Base-by-base conservation (phyloP, 2,888 invertebrate species). In the Drosophila testacea region DNA sequence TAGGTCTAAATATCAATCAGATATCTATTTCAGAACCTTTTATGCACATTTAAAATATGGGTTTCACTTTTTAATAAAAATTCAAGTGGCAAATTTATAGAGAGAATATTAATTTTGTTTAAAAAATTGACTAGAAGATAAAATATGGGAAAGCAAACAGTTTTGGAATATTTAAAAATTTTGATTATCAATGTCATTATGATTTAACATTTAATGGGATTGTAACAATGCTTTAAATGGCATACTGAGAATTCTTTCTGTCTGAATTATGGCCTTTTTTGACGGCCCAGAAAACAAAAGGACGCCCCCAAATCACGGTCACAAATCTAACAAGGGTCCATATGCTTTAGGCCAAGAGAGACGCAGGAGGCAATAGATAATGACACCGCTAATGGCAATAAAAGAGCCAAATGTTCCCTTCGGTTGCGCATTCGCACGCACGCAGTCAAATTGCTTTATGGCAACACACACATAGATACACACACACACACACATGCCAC, bases 361-460 rank as follows among this genome's bases (percentile, higher is more conserved):
- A 36, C 36, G 27, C 27, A 28, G 32, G 13, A 27, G 73, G 75
- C 60, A 68, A 57, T 57, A 66, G 57, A 56, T 74, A 88, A 88
- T 81, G 69, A 68, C 69, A 67, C 50, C 65, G 73, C 66, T 64
- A 69, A 70, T 77, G 79, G 73, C 73, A 62, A 81, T 87, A 78
- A 81, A 81, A 70, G 62, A 59, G 73, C 38, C 63, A 46, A 56
- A 46, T 56, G 56, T 38, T 56, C 54, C 46, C 34, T 69, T 28
- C 57, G 16, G 44, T 7, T 55, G 55, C 55, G 38, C 44, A 32
- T 51, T 55, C 41, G 61, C 78, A 78, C 77, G 76, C 77, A 70
- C 62, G 59, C 71, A 63, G 51, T 57, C 73, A 83, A 80, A 72
- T 69, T 68, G 67, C 57, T 79, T 63, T 65, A 77, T 75, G 62